A percentile compares a stretch with the other conserved stretches of the same genome.
Evolutionary conservation across 2,797 vertebrate species (phyloP).

Genomic region (Enteromius argenteus): DNA sequence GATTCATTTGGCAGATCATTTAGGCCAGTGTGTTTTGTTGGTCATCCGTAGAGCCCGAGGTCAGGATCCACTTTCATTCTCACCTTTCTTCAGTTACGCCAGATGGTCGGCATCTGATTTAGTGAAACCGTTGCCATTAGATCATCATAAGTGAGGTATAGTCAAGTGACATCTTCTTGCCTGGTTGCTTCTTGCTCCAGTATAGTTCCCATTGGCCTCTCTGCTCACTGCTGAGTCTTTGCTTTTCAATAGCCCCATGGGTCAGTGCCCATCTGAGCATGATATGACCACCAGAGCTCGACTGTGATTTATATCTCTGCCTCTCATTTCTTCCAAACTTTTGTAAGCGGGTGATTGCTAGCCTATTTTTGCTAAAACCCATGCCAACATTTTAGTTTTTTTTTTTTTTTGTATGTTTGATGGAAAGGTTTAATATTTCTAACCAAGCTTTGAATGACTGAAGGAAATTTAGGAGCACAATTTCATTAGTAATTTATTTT

Average conservation of each 20-base stretch:
- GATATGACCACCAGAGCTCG: constrained; percentile 36
- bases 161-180: constrained; percentile 39
- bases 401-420: not conserved
- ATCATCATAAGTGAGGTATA: constrained; percentile 24
- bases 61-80: constrained; percentile 5
- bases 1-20: not conserved
- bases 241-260: constrained; percentile 52
- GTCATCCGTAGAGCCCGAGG: not conserved
- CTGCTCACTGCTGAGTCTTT: constrained; percentile 46
- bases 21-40: not conserved
- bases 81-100: constrained; percentile 20
- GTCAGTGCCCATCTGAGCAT: constrained; percentile 57
- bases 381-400: not conserved
- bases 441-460: not conserved
- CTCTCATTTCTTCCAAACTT: constrained; percentile 19
- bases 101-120: constrained; percentile 34
- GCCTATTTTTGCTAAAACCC: constrained; percentile 17
- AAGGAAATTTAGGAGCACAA: not conserved
- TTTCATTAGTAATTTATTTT: not conserved
- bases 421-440: constrained; percentile 11
- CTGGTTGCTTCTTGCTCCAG: constrained; percentile 31
- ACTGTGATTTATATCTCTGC: constrained; percentile 56
- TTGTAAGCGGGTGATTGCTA: constrained; percentile 29
- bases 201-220: constrained; percentile 42
- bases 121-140: constrained; percentile 22